phyloP scores from a whole-genome alignment of 2,888 invertebrate species.

The Cheilosia vulpina region DNA sequence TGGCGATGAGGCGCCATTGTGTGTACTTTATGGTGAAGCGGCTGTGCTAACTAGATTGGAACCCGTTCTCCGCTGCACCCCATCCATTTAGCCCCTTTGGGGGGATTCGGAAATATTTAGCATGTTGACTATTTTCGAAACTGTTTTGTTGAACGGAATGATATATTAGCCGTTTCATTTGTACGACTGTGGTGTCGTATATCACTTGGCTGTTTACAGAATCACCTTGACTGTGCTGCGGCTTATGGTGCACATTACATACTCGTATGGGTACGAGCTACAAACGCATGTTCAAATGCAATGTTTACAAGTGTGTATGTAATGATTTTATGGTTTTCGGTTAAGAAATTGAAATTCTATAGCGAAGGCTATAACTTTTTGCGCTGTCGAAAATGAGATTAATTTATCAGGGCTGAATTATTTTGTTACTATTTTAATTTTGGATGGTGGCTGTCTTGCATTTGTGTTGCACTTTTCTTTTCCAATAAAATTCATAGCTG shows the following conservation, averaged over 20 bases:
- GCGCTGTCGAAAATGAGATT: too few relatives aligned
- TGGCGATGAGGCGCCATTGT: constrained; percentile 13
- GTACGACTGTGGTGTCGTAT: constrained; percentile 35
- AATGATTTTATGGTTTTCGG: not conserved
- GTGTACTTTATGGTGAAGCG: constrained; percentile 10
- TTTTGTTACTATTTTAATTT: too few relatives aligned
- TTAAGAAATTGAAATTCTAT: not conserved
- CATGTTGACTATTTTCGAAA: constrained; percentile 52
- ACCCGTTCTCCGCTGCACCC: not conserved
- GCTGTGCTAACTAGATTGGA: constrained; percentile 51
- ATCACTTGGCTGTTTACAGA: constrained; percentile 39
- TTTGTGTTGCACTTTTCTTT: too few relatives aligned
- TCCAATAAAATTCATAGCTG: too few relatives aligned
- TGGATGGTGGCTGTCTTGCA: too few relatives aligned
- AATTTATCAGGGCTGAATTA: too few relatives aligned
- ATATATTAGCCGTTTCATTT: constrained; percentile 39
- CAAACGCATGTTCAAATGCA: not conserved
- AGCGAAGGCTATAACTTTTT: too few relatives aligned
- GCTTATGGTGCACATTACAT: not conserved
- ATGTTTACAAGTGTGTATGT: not conserved
- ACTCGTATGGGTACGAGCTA: not conserved
- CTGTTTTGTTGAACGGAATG: constrained; percentile 43
- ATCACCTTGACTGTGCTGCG: constrained; percentile 26
- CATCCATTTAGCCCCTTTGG: not conserved
- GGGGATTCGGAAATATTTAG: constrained; percentile 35